phyloP scores from a whole-genome alignment of 2,888 invertebrate species.

The Acronicta aceris region DNA sequence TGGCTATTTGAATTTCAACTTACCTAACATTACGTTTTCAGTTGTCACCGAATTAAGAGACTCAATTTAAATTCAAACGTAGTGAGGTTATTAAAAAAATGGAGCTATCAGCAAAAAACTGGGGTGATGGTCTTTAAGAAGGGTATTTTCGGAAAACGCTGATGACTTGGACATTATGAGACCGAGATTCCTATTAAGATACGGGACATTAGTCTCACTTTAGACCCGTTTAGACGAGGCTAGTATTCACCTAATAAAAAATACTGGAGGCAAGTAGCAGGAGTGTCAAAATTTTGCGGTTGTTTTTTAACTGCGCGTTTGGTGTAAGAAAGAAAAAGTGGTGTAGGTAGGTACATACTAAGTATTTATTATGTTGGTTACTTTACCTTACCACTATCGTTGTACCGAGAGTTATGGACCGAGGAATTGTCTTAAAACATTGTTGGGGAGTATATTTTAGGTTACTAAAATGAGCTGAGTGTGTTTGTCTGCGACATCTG shows the following conservation, averaged over 20 bases:
- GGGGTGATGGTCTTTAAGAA: slow-evolving; percentile 68
- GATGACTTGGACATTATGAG: slow-evolving; percentile 86
- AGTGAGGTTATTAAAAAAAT: slow-evolving; percentile 78
- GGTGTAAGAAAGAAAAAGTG: too few relatives aligned
- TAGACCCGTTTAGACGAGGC: slow-evolving; percentile 62
- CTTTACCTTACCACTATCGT: too few relatives aligned
- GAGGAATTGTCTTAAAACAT: too few relatives aligned
- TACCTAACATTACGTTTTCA: slow-evolving; percentile 28
- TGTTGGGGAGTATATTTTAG: too few relatives aligned
- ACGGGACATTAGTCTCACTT: slow-evolving; percentile 83
- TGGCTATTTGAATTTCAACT: slow-evolving; percentile 15
- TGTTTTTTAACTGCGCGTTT: too few relatives aligned
- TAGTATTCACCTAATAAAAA: slow-evolving; percentile 49
- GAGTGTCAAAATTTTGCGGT: too few relatives aligned
- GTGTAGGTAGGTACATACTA: too few relatives aligned
- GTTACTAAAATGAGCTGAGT: too few relatives aligned
- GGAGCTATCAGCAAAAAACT: slow-evolving; percentile 75
- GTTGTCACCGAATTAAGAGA: slow-evolving; percentile 62
- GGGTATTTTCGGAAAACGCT: slow-evolving; percentile 83
- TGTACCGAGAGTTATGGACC: too few relatives aligned
- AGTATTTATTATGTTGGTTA: too few relatives aligned
- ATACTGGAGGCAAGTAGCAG: slow-evolving; percentile 21
- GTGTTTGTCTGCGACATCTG: too few relatives aligned
- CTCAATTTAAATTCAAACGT: slow-evolving; percentile 68
- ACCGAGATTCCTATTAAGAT: slow-evolving; percentile 88